Percentiles rank a stretch among this genome's conserved stretches.
Conservation (phyloP, 2,888 invertebrate genomes). For the Drosophila quinaria region DNA sequence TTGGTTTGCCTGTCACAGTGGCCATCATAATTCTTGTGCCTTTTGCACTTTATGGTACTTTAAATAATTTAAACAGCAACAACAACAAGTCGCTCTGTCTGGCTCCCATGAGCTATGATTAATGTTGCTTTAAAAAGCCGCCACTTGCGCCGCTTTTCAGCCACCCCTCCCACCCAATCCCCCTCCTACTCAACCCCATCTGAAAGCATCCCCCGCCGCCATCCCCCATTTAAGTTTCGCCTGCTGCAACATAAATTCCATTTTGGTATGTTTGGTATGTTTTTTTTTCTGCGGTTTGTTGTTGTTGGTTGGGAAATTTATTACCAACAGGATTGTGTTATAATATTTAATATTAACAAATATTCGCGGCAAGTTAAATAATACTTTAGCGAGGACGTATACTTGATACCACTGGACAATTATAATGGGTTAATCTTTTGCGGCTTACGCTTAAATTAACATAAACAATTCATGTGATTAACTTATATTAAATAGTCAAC, state of each 20-base stretch:
- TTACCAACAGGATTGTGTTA: conserved; percentile 59
- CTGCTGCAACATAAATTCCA: conserved; percentile 67
- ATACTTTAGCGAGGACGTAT: conserved; percentile 18
- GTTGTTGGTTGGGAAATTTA: conserved; percentile 66
- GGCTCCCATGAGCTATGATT: conserved; percentile 66
- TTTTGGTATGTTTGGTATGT: conserved; percentile 40
- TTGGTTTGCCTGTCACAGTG: conserved; percentile 42
- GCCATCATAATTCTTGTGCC: conserved; percentile 65
- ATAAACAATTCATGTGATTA: conserved; percentile 29
- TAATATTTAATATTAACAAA: conserved; percentile 76
- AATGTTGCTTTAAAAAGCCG: conserved; percentile 76
- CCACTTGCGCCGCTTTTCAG: conserved; percentile 66
- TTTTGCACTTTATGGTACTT: conserved; percentile 55
- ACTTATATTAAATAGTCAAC: conserved; percentile 11
- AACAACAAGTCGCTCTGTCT: conserved; percentile 25
- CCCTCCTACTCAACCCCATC: conserved; percentile 1
- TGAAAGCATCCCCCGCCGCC: conserved; percentile 9
- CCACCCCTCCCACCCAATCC: neutral
- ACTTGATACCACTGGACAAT: conserved; percentile 32
- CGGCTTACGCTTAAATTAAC: conserved; percentile 39
- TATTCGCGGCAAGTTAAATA: conserved; percentile 49
- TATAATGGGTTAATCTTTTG: conserved; percentile 46
- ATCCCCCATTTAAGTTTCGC: conserved; percentile 33
- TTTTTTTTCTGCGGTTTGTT: conserved; percentile 54
- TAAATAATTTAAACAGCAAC: conserved; percentile 67